Conservation (phyloP, 2,888 invertebrate genomes). For the Nipponacmea schrenckii region DNA sequence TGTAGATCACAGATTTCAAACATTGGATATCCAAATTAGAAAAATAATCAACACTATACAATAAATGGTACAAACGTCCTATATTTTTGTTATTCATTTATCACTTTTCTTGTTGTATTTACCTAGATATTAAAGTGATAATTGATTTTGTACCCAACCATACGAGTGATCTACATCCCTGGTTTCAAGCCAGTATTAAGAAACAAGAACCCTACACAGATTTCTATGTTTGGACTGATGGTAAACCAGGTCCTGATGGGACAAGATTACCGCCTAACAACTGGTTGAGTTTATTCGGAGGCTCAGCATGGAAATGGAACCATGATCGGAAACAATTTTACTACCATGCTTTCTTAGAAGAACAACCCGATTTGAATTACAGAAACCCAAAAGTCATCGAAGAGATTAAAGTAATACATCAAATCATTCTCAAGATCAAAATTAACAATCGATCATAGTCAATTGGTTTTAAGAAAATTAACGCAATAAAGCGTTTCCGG, state of each 20-base stretch:
- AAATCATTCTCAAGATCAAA: too few species aligned
- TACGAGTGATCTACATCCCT: slow-evolving; percentile 73
- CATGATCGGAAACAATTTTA: slow-evolving; percentile 78
- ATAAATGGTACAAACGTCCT: too few species aligned
- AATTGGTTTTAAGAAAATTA: too few species aligned
- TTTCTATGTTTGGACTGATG: slow-evolving; percentile 84
- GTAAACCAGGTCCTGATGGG: slow-evolving; percentile 41
- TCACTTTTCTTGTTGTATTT: background rate
- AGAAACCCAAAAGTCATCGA: slow-evolving; percentile 72
- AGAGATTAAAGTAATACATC: slow-evolving; percentile 52
- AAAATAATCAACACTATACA: too few species aligned
- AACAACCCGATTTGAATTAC: slow-evolving; percentile 85
- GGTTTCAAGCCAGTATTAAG: slow-evolving; percentile 77
- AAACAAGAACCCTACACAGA: slow-evolving; percentile 73
- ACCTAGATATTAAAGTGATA: slow-evolving; percentile 78
- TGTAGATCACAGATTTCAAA: too few species aligned
- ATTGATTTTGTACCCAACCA: slow-evolving; percentile 79
- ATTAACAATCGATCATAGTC: too few species aligned
- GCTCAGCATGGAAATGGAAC: slow-evolving; percentile 81
- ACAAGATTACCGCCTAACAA: slow-evolving; percentile 56
- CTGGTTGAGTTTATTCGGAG: slow-evolving; percentile 74
- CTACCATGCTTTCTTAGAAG: slow-evolving; percentile 78
- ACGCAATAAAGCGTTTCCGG: too few species aligned
- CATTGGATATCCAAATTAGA: too few species aligned
- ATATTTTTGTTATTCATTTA: too few species aligned